phyloP scores from a whole-genome alignment of 2,888 invertebrate species.

The Synergus umbraculus region DNA sequence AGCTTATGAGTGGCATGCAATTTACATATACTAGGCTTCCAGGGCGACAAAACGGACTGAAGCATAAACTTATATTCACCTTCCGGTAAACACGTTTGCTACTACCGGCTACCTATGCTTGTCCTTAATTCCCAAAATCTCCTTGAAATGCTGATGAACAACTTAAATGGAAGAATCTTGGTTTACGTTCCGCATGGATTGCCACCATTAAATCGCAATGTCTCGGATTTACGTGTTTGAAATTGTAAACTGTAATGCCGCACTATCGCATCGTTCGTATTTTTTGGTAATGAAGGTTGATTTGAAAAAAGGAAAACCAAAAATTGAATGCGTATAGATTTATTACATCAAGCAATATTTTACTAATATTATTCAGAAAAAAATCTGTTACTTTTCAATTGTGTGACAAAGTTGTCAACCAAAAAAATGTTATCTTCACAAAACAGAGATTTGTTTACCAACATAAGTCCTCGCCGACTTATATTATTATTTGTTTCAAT shows the following conservation, averaged over 20 bases:
- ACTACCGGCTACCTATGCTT: too few species aligned
- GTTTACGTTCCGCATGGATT: background rate
- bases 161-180: background rate
- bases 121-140: background rate
- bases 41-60: background rate
- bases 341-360: background rate
- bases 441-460: background rate
- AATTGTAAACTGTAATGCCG: background rate
- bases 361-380: background rate
- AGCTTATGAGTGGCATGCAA: background rate
- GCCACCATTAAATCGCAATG: background rate
- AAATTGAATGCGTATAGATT: background rate
- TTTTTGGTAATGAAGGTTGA: too few species aligned
- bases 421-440: background rate
- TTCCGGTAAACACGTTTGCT: background rate
- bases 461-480: background rate
- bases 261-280: too few species aligned
- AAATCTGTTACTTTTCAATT: background rate
- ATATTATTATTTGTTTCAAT: background rate
- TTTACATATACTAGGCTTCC: conserved; percentile 1
- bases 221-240: background rate
- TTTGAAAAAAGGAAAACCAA: background rate
- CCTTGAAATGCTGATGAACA: background rate
- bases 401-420: too few species aligned
- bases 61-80: background rate